These are phyloP conservation scores for Diaprepes abbreviatus DNA, from an alignment of 2,888 invertebrate genomes.

Conservation along the genomic window DNA sequence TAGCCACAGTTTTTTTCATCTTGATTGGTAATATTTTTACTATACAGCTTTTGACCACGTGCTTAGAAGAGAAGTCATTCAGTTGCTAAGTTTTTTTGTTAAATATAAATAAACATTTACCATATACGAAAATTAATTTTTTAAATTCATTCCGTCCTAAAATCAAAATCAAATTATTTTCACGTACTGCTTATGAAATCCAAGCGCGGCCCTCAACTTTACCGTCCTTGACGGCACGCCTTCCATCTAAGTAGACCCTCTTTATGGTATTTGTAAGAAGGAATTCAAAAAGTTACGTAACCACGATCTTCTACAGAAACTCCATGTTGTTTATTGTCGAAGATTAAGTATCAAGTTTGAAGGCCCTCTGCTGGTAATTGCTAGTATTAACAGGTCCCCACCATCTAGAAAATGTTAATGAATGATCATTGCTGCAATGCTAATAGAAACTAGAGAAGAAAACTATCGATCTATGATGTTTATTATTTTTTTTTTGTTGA, in stretches of 20 bases:
- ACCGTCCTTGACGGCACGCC: constrained; percentile 31
- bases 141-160: too few relatives aligned
- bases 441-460: not conserved
- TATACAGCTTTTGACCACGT: too few relatives aligned
- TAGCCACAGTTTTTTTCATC: too few relatives aligned
- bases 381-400: constrained; percentile 32
- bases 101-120: too few relatives aligned
- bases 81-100: too few relatives aligned
- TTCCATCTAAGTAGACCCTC: constrained; percentile 57
- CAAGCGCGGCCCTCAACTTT: constrained; percentile 22
- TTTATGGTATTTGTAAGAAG: constrained; percentile 61
- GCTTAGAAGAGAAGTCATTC: too few relatives aligned
- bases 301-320: constrained; percentile 50
- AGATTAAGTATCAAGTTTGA: constrained; percentile 48
- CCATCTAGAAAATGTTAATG: constrained; percentile 17
- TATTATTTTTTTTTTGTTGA: too few relatives aligned
- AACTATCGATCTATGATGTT: too few relatives aligned
- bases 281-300: constrained; percentile 64
- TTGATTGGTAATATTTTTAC: too few relatives aligned
- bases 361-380: constrained; percentile 43
- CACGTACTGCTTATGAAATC: too few relatives aligned
- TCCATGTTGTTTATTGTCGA: constrained; percentile 55
- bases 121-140: too few relatives aligned
- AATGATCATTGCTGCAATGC: constrained; percentile 1
- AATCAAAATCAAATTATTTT: too few relatives aligned